Percentiles rank a stretch among this genome's conserved stretches.
phyloP scores from a whole-genome alignment of 2,797 vertebrate genomes.

The Macropus fuliginosus region DNA sequence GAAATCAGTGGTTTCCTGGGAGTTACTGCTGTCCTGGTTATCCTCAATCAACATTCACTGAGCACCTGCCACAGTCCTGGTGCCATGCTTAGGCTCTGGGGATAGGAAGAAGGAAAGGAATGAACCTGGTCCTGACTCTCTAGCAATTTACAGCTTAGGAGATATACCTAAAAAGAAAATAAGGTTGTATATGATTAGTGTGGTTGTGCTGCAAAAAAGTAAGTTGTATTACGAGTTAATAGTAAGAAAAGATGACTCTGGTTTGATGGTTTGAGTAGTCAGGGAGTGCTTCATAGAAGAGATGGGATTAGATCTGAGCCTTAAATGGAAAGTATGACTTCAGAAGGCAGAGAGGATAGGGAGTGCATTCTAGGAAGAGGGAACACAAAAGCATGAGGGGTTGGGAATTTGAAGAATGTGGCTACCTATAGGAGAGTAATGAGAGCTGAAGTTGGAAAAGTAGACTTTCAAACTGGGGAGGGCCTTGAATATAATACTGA shows the following conservation, averaged over 20 bases:
- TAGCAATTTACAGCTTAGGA: slow-evolving; percentile 6
- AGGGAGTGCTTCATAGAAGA: no score
- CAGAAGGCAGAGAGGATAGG: not conserved
- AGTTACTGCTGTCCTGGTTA: not conserved
- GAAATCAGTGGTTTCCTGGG: slow-evolving; percentile 34
- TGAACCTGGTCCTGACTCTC: not conserved
- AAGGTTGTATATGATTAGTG: no score
- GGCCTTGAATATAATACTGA: not conserved
- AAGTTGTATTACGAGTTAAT: no score
- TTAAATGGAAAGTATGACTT: no score
- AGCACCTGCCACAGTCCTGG: slow-evolving; percentile 13
- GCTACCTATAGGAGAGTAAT: not conserved
- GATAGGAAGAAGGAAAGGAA: not conserved
- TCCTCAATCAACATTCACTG: not conserved
- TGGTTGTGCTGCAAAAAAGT: no score
- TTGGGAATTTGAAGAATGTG: not conserved
- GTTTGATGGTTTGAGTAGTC: no score
- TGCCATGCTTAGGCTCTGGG: not conserved
- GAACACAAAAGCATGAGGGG: not conserved
- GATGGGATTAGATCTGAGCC: not conserved
- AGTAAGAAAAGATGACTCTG: no score
- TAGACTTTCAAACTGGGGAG: not conserved
- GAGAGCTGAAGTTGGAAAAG: not conserved
- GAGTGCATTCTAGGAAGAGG: not conserved
- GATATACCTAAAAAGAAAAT: no score